Conservation (phyloP, 2,797 vertebrate genomes). For the Tragopan temminckii region DNA sequence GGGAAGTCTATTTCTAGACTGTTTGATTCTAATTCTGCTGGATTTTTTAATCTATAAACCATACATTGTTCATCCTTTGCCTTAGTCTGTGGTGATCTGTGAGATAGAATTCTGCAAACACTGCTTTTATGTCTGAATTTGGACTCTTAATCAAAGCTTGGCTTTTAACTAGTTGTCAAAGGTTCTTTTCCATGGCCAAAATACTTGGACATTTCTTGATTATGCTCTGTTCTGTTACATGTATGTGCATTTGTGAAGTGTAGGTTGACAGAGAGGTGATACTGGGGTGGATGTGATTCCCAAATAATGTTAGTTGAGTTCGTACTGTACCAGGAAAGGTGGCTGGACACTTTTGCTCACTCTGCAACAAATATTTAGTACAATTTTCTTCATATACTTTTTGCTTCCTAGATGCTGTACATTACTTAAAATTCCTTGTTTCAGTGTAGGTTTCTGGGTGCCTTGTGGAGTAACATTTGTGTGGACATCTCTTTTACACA, state of each 20-base stretch:
- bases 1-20: neutral
- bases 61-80: neutral
- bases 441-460: neutral
- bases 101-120: neutral
- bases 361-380: neutral
- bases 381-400: neutral
- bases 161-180: neutral
- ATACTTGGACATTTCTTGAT: neutral
- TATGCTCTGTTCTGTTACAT: neutral
- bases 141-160: neutral
- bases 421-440: neutral
- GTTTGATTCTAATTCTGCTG: neutral
- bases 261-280: neutral
- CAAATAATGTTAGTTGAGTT: neutral
- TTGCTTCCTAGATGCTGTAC: neutral
- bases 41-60: conserved; percentile 30
- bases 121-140: neutral
- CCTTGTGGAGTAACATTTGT: neutral
- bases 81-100: neutral
- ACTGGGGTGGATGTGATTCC: neutral
- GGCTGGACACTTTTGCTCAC: neutral
- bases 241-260: neutral
- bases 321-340: neutral
- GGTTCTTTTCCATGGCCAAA: neutral
- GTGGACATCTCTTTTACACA: neutral